Evolutionary conservation across 2,113 vertebrate species (phyloP).

Genomic region (Thunnus maccoyii): DNA sequence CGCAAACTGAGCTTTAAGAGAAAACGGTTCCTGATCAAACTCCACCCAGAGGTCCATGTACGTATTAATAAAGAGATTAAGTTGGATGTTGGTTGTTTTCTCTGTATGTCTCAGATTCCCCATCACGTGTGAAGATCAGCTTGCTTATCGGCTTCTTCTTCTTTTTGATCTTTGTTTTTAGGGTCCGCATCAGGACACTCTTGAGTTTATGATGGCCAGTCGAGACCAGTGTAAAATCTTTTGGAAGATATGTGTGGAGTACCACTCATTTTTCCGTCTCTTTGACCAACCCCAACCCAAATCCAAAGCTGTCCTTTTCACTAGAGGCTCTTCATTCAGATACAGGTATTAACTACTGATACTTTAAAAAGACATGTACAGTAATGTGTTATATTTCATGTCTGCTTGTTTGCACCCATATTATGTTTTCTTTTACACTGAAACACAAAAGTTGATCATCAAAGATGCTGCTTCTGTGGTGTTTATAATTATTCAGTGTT

Average conservation of each 20-base stretch:
- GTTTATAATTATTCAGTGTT: neutral
- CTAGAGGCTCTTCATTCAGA: constrained; percentile 96
- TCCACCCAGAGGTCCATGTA: constrained; percentile 95
- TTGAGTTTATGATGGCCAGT: constrained; percentile 95
- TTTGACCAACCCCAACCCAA: constrained; percentile 94
- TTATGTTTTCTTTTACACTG: neutral
- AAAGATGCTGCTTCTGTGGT: too few species aligned
- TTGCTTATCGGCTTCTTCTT: neutral
- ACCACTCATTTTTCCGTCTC: constrained; percentile 96
- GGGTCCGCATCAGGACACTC: constrained; percentile 94
- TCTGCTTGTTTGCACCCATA: too few species aligned
- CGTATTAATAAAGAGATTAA: constrained; percentile 58
- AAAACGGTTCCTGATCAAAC: constrained; percentile 96
- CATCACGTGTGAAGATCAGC: neutral
- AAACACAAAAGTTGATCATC: neutral
- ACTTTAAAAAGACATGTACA: too few species aligned
- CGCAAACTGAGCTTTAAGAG: constrained; percentile 99
- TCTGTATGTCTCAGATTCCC: neutral
- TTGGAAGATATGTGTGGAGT: constrained; percentile 99
- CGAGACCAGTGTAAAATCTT: constrained; percentile 97
- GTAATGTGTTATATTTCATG: too few species aligned
- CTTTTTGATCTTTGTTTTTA: constrained; percentile 64
- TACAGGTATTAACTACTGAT: constrained; percentile 90
- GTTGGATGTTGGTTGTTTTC: neutral
- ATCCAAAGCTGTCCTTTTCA: constrained; percentile 92